Base-by-base conservation (phyloP, 2,113 vertebrate genomes). In the Microcebus tavaratra region DNA sequence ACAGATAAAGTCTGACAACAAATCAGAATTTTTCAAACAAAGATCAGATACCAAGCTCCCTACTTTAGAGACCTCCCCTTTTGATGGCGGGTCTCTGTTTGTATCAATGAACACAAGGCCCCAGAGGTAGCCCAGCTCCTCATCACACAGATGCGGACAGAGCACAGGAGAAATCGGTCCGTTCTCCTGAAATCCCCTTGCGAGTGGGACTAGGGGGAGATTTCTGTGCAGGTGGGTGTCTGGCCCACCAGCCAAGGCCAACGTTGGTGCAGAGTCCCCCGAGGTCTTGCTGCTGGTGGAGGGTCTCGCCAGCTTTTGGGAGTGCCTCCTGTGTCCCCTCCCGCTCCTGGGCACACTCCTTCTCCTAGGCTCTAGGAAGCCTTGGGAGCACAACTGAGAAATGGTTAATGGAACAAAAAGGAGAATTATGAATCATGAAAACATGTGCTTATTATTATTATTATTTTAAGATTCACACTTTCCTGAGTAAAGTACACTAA, bases 401-500 rank as follows among this genome's bases (percentile, higher is more conserved):
- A 87, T 1, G 0, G 45, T 68, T 67, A 67, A 23, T 53, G n/a
- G 76, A 75, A 94, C 25, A 91, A 89, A 95, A 93, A 73, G 61
- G 1, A 36, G 4, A 94, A 91, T 76, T 91, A 83, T 63, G 88
- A 97, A 84, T 59, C 13, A 39, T 9, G 42, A 90, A 94, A 92
- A 93, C 1, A 76, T 81, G 31, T 90, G 39, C 29, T 97, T 95
- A 78, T 75, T 95, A 96, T 84, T n/a, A 72, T 78, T 80, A 87
- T 93, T 70, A 78, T 96, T 55, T 13, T 55, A 97, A 89, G 21
- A 39, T 50, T 92, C 17, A 50, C 1, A 80, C 57, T 96, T 97
- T 97, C 97, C 85, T 63, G 93, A 97, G 90, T 50, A 67, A 96
- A 98, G 68, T 6, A n/a, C 23, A 88, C n/a, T 89, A 0, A 84